phyloP scores from a whole-genome alignment of 2,797 vertebrate genomes.

The Anableps anableps region DNA sequence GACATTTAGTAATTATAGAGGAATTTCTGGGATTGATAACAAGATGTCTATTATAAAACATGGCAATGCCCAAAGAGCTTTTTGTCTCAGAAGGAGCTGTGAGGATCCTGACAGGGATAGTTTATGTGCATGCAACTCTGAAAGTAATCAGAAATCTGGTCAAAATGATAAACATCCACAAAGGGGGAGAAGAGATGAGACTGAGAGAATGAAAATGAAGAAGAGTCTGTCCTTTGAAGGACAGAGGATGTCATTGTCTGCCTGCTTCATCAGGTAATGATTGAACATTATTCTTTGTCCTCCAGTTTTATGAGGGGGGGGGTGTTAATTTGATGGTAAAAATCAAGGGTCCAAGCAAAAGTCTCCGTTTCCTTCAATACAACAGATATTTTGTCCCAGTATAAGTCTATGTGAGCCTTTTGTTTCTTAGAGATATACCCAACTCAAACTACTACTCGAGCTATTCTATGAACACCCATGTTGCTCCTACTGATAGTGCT shows the following conservation, averaged over 20 bases:
- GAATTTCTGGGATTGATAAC: slow-evolving; percentile 6
- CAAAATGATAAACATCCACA: background rate
- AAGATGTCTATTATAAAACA: slow-evolving; percentile 16
- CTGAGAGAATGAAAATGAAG: slow-evolving; percentile 35
- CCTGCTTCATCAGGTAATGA: slow-evolving; percentile 72
- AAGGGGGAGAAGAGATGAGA: background rate
- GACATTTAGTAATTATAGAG: background rate
- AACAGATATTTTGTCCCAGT: background rate
- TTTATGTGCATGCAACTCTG: background rate
- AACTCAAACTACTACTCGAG: background rate
- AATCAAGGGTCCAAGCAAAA: background rate
- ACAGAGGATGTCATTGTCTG: slow-evolving; percentile 70
- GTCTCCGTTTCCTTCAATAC: too few relatives aligned
- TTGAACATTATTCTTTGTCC: background rate
- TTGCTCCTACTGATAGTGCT: background rate
- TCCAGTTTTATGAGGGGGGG: too few relatives aligned
- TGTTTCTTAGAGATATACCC: background rate
- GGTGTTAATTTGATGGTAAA: background rate
- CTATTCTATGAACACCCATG: background rate
- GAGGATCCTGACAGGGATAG: slow-evolving; percentile 9
- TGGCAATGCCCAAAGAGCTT: background rate
- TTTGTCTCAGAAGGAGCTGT: background rate
- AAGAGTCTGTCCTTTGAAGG: slow-evolving; percentile 71
- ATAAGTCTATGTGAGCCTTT: background rate
- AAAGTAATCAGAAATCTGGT: slow-evolving; percentile 28